phyloP scores from a whole-genome alignment of 2,888 invertebrate genomes.

The Hydriomena furcata region DNA sequence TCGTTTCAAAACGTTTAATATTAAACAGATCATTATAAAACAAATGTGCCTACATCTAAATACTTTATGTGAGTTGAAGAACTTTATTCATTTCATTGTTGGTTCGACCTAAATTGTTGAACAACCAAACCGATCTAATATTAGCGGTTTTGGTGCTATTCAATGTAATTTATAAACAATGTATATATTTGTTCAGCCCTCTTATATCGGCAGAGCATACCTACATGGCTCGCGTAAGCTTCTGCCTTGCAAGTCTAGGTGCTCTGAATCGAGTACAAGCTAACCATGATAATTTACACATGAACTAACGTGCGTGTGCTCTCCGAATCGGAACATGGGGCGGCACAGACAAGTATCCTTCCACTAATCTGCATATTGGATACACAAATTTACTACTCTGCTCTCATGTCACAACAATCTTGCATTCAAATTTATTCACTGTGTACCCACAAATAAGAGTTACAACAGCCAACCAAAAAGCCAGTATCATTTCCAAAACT shows the following conservation, averaged over 20 bases:
- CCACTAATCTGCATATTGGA: slow-evolving; percentile 76
- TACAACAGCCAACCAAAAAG: slow-evolving; percentile 16
- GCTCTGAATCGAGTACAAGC: slow-evolving; percentile 44
- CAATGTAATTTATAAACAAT: too few species aligned
- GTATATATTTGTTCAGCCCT: too few species aligned
- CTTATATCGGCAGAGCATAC: too few species aligned
- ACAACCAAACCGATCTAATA: too few species aligned
- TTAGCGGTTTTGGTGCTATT: too few species aligned
- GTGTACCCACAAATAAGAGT: slow-evolving; percentile 32
- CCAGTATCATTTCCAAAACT: slow-evolving; percentile 24
- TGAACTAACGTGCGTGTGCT: slow-evolving; percentile 52
- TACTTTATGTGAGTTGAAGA: neutral
- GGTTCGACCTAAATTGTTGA: too few species aligned
- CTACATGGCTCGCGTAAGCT: slow-evolving; percentile 22
- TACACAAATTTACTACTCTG: slow-evolving; percentile 52
- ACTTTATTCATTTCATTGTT: neutral
- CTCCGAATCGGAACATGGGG: slow-evolving; percentile 61
- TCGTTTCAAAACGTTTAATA: too few species aligned
- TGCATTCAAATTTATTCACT: slow-evolving; percentile 39
- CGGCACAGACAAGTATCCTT: slow-evolving; percentile 67
- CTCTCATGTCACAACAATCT: slow-evolving; percentile 36
- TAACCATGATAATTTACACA: slow-evolving; percentile 71
- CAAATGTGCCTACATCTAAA: too few species aligned
- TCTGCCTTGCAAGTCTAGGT: slow-evolving; percentile 26
- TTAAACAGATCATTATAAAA: too few species aligned